phyloP scores from a whole-genome alignment of 2,113 vertebrate species.

The Microcebus murinus region DNA sequence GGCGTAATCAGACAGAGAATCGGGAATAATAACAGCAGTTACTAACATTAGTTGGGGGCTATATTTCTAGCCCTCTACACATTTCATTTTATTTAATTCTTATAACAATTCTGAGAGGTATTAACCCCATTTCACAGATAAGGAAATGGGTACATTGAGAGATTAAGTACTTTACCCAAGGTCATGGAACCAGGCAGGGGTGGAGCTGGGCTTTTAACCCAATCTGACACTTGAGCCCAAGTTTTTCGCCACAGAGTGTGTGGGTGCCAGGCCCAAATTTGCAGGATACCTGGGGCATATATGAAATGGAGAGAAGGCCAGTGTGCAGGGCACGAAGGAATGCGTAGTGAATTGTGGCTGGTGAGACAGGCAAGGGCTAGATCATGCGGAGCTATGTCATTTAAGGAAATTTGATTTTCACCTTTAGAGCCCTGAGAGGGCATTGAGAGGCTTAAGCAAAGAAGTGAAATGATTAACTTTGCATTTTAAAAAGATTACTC shows the following conservation, averaged over 20 bases:
- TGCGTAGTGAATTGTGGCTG: background rate
- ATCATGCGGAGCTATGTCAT: background rate
- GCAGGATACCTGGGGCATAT: background rate
- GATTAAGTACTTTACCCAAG: background rate
- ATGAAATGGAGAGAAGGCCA: background rate
- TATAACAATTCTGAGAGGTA: background rate
- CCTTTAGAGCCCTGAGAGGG: background rate
- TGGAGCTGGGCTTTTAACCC: background rate
- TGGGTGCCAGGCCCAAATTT: background rate
- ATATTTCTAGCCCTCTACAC: background rate
- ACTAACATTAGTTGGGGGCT: background rate
- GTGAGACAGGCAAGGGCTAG: background rate
- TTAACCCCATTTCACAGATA: background rate
- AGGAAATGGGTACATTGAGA: background rate
- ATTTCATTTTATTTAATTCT: constrained; percentile 14
- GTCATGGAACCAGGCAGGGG: background rate
- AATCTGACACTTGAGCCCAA: background rate
- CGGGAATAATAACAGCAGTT: background rate
- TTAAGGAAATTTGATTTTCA: background rate
- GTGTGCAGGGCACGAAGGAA: background rate
- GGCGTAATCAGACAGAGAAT: background rate
- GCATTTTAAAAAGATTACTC: background rate
- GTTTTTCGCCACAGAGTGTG: background rate
- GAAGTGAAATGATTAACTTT: background rate
- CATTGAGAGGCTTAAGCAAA: background rate